Base-by-base conservation (phyloP, 1,140 invertebrate genomes). In the Gryllus bimaculatus region DNA sequence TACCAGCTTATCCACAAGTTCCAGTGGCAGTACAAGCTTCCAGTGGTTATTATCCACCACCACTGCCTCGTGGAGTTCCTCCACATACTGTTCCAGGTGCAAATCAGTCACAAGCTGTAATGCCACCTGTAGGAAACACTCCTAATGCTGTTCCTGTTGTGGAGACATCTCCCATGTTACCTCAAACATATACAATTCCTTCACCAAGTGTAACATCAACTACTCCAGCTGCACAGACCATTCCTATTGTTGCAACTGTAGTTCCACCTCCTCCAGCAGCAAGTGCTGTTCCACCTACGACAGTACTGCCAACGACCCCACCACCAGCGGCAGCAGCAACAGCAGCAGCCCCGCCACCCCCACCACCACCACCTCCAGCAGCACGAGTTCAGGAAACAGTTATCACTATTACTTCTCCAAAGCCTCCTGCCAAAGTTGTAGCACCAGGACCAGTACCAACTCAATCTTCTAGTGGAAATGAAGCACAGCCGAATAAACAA, bases 301-400 rank as follows among this genome's bases (percentile, higher is more conserved):
- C 75, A 15, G 75, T 39, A 15, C 18, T 73, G 8, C 18, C 74
- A 15, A 8, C 77, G n/a, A 20, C 77, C 20, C 12, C 77, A 18
- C 18, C 77, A n/a, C 18, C 74, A 15, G 7, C 77, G 18, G 49
- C 77, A 76, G 78, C 79, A 73, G 47, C 8, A 13, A 39, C 49
- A 13, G 20, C 8, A 20, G n/a, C 12, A n/a, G n/a, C n/a, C n/a
- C 15, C 39, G 7, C 47, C 78, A 73, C 54, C 18, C 1, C 54
- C 54, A 2, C 54, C 10, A 66, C 10, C 18, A 7, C 54, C 10
- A 66, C 10, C 10, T 7, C 10, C 54, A 66, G 10, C 54, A 18
- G 7, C 54, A 66, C 26, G 26, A 39, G 26, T 39, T 39, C 26
- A 39, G 26, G 26, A 39, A 39, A 39, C 26, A 39, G 26, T 39